These are phyloP conservation scores for Oryzias melastigma DNA, from an alignment of 2,113 vertebrate genomes.

Conservation along the genomic window DNA sequence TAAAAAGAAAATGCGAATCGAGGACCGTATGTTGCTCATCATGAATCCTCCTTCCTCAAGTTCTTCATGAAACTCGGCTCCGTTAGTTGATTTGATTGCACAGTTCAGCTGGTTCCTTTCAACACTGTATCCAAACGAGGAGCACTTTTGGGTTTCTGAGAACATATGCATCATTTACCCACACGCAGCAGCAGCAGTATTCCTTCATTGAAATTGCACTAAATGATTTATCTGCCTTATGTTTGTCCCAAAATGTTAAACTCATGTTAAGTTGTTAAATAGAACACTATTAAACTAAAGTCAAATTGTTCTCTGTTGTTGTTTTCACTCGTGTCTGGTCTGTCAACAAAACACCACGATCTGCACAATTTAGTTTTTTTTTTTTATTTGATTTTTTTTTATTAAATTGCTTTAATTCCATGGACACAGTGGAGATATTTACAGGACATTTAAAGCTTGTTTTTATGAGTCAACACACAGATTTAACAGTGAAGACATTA, in stretches of 20 bases:
- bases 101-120: not conserved
- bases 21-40: not conserved
- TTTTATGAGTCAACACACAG: not conserved
- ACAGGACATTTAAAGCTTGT: not conserved
- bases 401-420: not conserved
- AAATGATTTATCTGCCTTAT: conserved; percentile 53
- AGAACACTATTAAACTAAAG: conserved; percentile 63
- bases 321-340: not conserved
- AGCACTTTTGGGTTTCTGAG: conserved; percentile 16
- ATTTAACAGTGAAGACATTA: not conserved
- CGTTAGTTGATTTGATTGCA: not conserved
- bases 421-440: not conserved
- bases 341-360: not conserved
- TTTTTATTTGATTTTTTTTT: no score
- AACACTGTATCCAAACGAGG: conserved; percentile 7
- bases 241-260: conserved; percentile 45
- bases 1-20: not conserved
- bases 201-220: conserved; percentile 57
- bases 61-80: not conserved
- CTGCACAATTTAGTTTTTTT: no score
- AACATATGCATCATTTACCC: conserved; percentile 11
- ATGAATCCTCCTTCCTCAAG: not conserved
- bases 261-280: conserved; percentile 62
- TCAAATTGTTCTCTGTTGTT: conserved; percentile 14
- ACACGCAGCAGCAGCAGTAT: conserved; percentile 40